Evolutionary conservation across 2,113 vertebrate species (phyloP).

Genomic region (Falcunculus frontatus): DNA sequence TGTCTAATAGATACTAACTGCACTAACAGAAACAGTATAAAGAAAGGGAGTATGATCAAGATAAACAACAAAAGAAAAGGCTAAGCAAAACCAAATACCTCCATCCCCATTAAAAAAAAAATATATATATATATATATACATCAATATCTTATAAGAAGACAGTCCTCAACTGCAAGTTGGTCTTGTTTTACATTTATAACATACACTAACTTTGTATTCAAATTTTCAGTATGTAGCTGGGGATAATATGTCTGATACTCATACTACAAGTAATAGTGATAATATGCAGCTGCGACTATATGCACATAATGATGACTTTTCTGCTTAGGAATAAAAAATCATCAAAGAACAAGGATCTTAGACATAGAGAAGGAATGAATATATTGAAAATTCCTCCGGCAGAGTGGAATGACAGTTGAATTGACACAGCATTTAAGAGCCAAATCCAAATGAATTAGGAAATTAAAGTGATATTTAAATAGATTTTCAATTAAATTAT

Average conservation of each 20-base stretch:
- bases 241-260: background rate
- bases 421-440: background rate
- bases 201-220: accelerated
- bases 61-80: background rate
- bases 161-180: background rate
- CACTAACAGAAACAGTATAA: background rate
- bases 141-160: background rate
- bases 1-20: background rate
- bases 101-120: too few relatives aligned
- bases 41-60: background rate
- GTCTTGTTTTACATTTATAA: background rate
- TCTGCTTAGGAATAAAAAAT: background rate
- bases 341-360: background rate
- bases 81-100: background rate
- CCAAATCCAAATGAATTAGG: background rate
- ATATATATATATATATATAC: background rate
- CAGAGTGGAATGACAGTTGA: background rate
- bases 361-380: background rate
- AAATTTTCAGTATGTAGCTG: background rate
- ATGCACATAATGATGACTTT: background rate
- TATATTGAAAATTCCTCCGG: background rate
- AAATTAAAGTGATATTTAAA: background rate
- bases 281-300: background rate
- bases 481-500: background rate
- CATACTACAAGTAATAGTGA: background rate